Conservation (phyloP, 2,113 vertebrate genomes). For the Entosphenus tridentatus region DNA sequence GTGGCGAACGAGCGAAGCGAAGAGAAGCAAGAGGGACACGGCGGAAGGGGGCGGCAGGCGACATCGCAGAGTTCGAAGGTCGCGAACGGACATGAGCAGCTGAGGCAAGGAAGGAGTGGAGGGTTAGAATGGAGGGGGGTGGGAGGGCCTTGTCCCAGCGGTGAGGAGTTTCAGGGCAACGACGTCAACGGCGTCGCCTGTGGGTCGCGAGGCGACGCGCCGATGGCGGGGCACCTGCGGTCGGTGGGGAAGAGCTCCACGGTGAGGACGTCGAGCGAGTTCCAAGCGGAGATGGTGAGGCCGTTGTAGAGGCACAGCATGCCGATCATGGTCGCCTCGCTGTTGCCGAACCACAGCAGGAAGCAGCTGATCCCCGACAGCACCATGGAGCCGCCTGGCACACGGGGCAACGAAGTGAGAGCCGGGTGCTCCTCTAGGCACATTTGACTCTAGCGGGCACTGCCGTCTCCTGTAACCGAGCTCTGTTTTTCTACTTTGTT, state of each 20-base stretch:
- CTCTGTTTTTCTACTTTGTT: too few relatives aligned
- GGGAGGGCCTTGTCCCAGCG: background rate
- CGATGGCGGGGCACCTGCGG: conserved; percentile 36
- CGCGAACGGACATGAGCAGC: background rate
- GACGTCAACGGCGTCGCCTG: too few relatives aligned
- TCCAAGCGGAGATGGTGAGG: conserved; percentile 97
- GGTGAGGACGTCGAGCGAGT: conserved; percentile 68
- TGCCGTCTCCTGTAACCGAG: too few relatives aligned
- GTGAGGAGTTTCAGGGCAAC: too few relatives aligned
- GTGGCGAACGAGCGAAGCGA: too few relatives aligned
- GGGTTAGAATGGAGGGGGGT: background rate
- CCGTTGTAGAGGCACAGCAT: conserved; percentile 84
- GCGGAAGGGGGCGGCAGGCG: background rate
- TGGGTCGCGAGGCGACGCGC: too few relatives aligned
- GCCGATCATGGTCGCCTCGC: conserved; percentile 89
- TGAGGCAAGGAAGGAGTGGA: background rate
- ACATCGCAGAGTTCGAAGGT: background rate
- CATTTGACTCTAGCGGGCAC: too few relatives aligned
- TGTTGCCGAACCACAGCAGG: conserved; percentile 90
- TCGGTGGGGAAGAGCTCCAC: conserved; percentile 91
- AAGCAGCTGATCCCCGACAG: conserved; percentile 93
- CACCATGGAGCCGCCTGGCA: conserved; percentile 68
- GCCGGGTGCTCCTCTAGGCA: too few relatives aligned
- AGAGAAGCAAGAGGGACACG: too few relatives aligned
- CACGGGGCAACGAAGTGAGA: background rate